phyloP scores from a whole-genome alignment of 2,888 invertebrate species.

The Eupeodes luniger region DNA sequence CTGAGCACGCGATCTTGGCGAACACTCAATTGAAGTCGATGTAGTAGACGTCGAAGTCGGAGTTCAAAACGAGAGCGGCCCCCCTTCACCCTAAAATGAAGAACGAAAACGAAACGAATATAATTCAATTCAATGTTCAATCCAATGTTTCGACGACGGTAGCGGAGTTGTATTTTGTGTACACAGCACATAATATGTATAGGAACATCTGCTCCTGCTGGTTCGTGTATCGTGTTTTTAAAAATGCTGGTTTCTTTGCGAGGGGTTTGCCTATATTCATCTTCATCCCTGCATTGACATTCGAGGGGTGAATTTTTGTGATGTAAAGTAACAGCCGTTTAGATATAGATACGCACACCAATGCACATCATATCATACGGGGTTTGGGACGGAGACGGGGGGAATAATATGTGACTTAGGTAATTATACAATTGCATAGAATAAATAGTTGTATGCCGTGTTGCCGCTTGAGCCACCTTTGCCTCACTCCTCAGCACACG shows the following conservation, averaged over 20 bases:
- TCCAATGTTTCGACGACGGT: slow-evolving; percentile 7
- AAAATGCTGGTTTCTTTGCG: slow-evolving; percentile 63
- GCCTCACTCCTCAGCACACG: slow-evolving; percentile 2
- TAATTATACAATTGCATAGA: slow-evolving; percentile 58
- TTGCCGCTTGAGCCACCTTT: not conserved
- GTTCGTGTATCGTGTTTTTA: slow-evolving; percentile 36
- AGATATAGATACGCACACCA: slow-evolving; percentile 45
- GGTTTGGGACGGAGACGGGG: not conserved
- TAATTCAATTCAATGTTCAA: slow-evolving; percentile 42
- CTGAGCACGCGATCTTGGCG: slow-evolving; percentile 71
- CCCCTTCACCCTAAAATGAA: slow-evolving; percentile 33
- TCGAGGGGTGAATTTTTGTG: slow-evolving; percentile 64
- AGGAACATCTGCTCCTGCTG: slow-evolving; percentile 74
- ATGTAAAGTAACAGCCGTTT: slow-evolving; percentile 70
- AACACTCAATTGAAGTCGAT: slow-evolving; percentile 22
- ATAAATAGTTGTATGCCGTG: slow-evolving; percentile 31
- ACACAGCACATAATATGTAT: not conserved
- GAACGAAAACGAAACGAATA: not conserved
- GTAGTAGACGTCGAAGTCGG: not conserved
- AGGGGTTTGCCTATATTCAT: slow-evolving; percentile 43
- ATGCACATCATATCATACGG: slow-evolving; percentile 8
- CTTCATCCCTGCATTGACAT: slow-evolving; percentile 3
- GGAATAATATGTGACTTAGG: slow-evolving; percentile 60
- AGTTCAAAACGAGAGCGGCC: slow-evolving; percentile 17
- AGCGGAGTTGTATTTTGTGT: slow-evolving; percentile 30